Conservation (phyloP, 2,888 invertebrate species). For the Meloe dianella region DNA sequence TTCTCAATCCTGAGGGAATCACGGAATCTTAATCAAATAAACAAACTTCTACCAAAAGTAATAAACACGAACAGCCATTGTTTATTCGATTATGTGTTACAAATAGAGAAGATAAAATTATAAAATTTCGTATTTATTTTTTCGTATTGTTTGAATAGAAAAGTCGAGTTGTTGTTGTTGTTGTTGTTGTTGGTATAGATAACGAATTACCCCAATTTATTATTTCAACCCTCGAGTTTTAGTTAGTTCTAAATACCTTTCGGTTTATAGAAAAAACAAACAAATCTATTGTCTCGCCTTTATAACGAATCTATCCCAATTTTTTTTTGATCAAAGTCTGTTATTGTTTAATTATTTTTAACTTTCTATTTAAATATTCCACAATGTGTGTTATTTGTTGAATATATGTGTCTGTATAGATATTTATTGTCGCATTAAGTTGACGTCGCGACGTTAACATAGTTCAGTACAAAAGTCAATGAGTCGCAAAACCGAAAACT, state of each 20-base stretch:
- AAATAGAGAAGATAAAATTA: not conserved
- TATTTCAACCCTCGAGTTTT: not conserved
- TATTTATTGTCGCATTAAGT: conserved; percentile 6
- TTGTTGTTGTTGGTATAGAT: not conserved
- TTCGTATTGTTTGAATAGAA: not conserved
- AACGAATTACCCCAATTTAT: not conserved
- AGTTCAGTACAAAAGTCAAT: conserved; percentile 26
- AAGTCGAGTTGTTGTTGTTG: not conserved
- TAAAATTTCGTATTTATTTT: not conserved
- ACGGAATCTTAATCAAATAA: not conserved
- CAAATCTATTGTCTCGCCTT: not conserved
- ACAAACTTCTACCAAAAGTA: not conserved
- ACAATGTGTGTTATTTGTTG: not conserved
- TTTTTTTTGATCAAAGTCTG: not conserved
- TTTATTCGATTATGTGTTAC: not conserved
- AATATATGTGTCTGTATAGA: not conserved
- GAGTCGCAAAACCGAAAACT: conserved; percentile 25
- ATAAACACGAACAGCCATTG: not conserved
- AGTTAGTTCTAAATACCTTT: not conserved
- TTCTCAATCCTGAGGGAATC: not conserved
- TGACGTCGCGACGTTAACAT: conserved; percentile 19
- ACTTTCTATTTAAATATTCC: not conserved
- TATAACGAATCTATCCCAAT: not conserved
- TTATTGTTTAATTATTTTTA: not conserved
- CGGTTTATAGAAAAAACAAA: not conserved